phyloP scores from a whole-genome alignment of 2,113 vertebrate species.

The Pogonocichla stellata region DNA sequence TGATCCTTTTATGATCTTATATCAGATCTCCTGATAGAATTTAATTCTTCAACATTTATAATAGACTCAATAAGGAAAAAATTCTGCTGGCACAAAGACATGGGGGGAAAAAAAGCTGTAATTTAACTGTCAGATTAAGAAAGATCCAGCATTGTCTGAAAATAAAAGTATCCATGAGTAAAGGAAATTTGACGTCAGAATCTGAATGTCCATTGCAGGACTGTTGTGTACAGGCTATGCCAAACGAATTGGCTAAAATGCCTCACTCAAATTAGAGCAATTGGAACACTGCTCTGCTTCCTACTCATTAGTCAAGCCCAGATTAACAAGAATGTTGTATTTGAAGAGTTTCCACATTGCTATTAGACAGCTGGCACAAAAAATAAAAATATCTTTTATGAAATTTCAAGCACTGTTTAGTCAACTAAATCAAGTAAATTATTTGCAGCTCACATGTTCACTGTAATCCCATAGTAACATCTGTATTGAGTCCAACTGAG shows the following conservation, averaged over 20 bases:
- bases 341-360: constrained; percentile 32
- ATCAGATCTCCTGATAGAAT: background rate
- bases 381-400: background rate
- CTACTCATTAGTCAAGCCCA: constrained; percentile 7
- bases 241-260: background rate
- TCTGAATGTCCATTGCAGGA: background rate
- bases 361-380: constrained; percentile 6
- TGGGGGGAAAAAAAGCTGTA: background rate
- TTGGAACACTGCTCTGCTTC: constrained; percentile 3
- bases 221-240: background rate
- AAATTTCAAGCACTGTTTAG: constrained; percentile 33
- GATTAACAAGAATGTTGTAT: constrained; percentile 16
- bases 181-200: background rate
- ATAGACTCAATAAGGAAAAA: background rate
- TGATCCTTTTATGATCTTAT: background rate
- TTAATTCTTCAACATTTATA: background rate
- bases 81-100: background rate
- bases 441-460: background rate
- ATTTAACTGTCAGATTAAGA: background rate
- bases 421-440: constrained; percentile 34
- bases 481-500: background rate
- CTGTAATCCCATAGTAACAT: background rate
- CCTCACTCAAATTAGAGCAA: constrained; percentile 35
- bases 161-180: background rate
- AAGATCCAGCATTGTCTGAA: background rate